Evolutionary conservation across 1,140 invertebrate species (phyloP).

Genomic region (Chlorops oryzae): DNA sequence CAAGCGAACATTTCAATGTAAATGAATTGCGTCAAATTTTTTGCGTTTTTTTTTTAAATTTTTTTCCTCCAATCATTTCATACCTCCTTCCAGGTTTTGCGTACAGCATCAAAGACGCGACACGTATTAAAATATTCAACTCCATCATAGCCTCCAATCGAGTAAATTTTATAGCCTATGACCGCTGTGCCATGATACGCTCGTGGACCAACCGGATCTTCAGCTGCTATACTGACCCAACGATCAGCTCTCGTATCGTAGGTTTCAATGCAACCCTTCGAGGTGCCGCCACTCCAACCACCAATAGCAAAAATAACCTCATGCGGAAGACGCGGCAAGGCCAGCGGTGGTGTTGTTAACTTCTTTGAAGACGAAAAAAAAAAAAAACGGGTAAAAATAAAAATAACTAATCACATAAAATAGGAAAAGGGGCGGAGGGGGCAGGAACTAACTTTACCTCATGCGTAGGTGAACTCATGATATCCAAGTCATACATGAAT

Average conservation of each 20-base stretch:
- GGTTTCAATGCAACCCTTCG: slow-evolving; percentile 70
- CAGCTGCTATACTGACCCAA: slow-evolving; percentile 57
- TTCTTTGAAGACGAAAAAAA: slow-evolving; percentile 27
- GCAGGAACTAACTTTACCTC: slow-evolving; percentile 32
- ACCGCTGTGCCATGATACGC: slow-evolving; percentile 72
- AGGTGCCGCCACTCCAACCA: slow-evolving; percentile 74
- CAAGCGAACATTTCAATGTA: not conserved
- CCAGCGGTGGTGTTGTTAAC: slow-evolving; percentile 56
- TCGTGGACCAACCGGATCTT: slow-evolving; percentile 56
- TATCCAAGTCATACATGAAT: slow-evolving; percentile 57
- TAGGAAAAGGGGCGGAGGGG: too few relatives aligned
- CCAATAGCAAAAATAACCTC: slow-evolving; percentile 69
- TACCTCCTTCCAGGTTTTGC: slow-evolving; percentile 60
- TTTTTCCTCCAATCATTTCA: too few relatives aligned
- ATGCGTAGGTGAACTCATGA: slow-evolving; percentile 52
- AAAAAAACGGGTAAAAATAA: not conserved
- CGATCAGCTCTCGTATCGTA: slow-evolving; percentile 66
- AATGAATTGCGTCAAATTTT: not conserved
- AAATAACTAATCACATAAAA: too few relatives aligned
- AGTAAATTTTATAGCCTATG: slow-evolving; percentile 64
- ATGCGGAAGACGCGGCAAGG: slow-evolving; percentile 61
- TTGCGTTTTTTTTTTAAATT: too few relatives aligned
- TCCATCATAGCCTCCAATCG: slow-evolving; percentile 72
- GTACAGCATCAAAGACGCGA: slow-evolving; percentile 61
- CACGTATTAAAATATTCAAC: slow-evolving; percentile 68